These are phyloP conservation scores for Epistrophe eligans DNA, from an alignment of 2,888 invertebrate species.

Conservation along the genomic window DNA sequence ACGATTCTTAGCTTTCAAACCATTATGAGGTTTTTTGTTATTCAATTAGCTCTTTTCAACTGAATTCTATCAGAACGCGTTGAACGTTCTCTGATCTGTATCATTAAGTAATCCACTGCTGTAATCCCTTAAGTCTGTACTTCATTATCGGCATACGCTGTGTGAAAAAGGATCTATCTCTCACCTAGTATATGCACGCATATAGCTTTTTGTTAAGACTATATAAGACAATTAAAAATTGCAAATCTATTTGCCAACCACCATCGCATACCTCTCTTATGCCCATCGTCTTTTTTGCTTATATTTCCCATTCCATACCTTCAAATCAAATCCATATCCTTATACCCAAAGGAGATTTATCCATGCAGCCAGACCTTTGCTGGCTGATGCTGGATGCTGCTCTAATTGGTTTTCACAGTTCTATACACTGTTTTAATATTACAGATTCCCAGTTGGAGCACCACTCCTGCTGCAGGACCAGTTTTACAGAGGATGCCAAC, in stretches of 20 bases:
- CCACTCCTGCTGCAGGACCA: background rate
- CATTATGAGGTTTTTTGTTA: background rate
- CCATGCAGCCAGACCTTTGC: background rate
- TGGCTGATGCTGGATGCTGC: conserved; percentile 12
- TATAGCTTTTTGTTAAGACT: background rate
- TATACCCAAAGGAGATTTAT: conserved; percentile 27
- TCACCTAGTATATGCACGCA: background rate
- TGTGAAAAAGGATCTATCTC: background rate
- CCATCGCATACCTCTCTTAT: background rate
- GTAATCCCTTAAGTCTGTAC: conserved; percentile 38
- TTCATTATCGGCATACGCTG: conserved; percentile 26
- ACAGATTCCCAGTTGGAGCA: background rate
- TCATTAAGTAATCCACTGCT: conserved; percentile 21
- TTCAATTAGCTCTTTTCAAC: conserved; percentile 5
- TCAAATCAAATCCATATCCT: conserved; percentile 22
- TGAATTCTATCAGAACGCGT: background rate
- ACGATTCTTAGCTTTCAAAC: background rate
- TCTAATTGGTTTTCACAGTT: conserved; percentile 58
- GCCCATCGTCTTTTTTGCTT: background rate
- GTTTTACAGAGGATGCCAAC: background rate
- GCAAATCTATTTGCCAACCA: conserved; percentile 24
- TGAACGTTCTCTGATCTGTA: conserved; percentile 19
- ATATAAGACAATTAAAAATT: conserved; percentile 44
- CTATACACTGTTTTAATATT: conserved; percentile 39
- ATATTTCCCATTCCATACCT: background rate